phyloP scores from a whole-genome alignment of 2,797 vertebrate species.

The Gadopsis bispinosus region DNA sequence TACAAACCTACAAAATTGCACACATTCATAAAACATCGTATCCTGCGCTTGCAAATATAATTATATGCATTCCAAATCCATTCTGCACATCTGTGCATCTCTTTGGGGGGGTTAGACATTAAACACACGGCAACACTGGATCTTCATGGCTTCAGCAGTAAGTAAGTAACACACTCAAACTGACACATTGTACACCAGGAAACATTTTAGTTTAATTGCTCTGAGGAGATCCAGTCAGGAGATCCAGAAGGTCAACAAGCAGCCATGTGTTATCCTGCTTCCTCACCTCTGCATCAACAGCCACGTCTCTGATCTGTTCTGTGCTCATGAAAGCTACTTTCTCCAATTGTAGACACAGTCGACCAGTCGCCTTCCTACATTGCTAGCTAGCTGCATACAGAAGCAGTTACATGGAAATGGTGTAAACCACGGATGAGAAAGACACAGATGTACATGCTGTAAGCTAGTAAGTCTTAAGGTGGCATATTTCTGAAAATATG shows the following conservation, averaged over 20 bases:
- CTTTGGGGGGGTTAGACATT: not conserved
- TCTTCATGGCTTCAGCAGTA: slow-evolving; percentile 2
- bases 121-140: not conserved
- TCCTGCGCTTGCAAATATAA: not conserved
- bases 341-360: no score
- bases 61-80: not conserved
- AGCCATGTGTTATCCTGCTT: not conserved
- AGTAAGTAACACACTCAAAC: not conserved
- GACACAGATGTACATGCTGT: no score
- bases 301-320: not conserved
- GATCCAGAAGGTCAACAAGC: not conserved
- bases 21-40: slow-evolving; percentile 1
- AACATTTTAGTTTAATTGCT: slow-evolving; percentile 4
- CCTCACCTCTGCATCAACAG: not conserved
- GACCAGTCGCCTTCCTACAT: not conserved
- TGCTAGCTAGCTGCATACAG: not conserved
- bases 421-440: no score
- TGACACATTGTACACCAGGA: not conserved
- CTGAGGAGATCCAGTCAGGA: not conserved
- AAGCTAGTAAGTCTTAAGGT: no score
- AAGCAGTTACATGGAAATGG: not conserved
- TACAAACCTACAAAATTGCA: slow-evolving; percentile 24
- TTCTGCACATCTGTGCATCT: slow-evolving; percentile 16
- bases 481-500: no score
- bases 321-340: not conserved